These are phyloP conservation scores for Stenoptilia bipunctidactyla DNA, from an alignment of 2,888 invertebrate species.

Conservation along the genomic window DNA sequence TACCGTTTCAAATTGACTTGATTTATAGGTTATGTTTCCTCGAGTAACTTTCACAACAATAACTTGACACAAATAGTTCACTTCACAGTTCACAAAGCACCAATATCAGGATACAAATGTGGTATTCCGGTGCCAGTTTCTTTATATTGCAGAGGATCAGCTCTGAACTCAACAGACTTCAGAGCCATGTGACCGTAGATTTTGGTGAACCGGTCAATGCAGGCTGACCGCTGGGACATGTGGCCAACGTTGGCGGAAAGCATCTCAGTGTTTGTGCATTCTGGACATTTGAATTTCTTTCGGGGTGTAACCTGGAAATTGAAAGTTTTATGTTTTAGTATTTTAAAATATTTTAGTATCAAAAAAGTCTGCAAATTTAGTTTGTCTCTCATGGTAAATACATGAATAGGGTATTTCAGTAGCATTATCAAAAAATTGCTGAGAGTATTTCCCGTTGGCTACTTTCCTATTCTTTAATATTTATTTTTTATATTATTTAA, in stretches of 20 bases:
- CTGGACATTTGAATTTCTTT: conserved; percentile 97
- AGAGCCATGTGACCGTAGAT: conserved; percentile 92
- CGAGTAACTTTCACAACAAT: no score
- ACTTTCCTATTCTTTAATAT: no score
- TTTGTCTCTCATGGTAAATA: no score
- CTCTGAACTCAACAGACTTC: conserved; percentile 90
- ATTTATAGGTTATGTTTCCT: no score
- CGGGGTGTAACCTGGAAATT: conserved; percentile 91
- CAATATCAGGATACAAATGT: conserved; percentile 88
- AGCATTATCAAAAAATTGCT: no score
- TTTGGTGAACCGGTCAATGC: conserved; percentile 83
- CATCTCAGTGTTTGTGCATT: conserved; percentile 94
- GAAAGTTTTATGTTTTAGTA: no score
- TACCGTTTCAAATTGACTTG: no score
- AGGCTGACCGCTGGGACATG: conserved; percentile 93
- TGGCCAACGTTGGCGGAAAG: conserved; percentile 92
- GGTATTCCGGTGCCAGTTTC: conserved; percentile 88
- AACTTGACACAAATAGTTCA: neutral
- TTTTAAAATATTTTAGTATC: no score
- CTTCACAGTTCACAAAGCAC: conserved; percentile 77
- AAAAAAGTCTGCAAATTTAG: no score
- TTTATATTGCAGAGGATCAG: conserved; percentile 93
- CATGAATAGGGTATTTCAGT: no score
- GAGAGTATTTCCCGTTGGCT: no score
- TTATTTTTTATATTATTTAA: no score